Evolutionary conservation across 2,888 invertebrate genomes (phyloP).

Genomic region (Embidobia sp.): DNA sequence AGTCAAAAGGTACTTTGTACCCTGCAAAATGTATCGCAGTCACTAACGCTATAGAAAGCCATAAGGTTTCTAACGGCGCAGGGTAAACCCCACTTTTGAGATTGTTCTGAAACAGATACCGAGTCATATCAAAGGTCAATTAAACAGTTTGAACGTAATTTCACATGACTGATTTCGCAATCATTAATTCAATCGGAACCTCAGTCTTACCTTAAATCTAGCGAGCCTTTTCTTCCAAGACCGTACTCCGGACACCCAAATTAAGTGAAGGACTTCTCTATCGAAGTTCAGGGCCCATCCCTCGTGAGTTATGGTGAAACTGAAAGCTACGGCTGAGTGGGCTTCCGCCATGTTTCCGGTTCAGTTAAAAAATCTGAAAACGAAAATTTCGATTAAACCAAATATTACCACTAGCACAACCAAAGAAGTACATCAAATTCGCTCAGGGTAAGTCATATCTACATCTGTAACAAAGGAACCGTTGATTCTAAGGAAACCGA

Average conservation of each 20-base stretch:
- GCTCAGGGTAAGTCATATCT: too few relatives aligned
- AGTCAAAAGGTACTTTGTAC: conserved; percentile 90
- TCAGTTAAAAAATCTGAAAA: conserved; percentile 16
- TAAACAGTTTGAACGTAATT: too few relatives aligned
- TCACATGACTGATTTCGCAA: too few relatives aligned
- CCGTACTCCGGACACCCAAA: conserved; percentile 96
- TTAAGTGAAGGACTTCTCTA: conserved; percentile 95
- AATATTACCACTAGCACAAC: neutral
- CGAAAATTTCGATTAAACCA: too few relatives aligned
- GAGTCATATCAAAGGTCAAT: too few relatives aligned
- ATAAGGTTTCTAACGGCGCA: conserved; percentile 94
- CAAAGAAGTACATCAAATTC: too few relatives aligned
- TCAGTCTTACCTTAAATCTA: conserved; percentile 89
- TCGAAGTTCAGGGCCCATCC: conserved; percentile 99
- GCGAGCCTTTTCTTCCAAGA: conserved; percentile 97
- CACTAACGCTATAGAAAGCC: conserved; percentile 91
- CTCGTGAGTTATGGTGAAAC: conserved; percentile 98
- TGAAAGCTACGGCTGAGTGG: conserved; percentile 98
- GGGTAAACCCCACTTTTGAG: conserved; percentile 98
- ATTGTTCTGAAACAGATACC: conserved; percentile 89
- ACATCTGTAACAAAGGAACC: too few relatives aligned
- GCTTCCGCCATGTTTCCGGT: conserved; percentile 94
- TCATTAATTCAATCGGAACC: neutral
- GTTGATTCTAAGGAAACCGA: too few relatives aligned
- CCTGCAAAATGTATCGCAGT: conserved; percentile 91